Evolutionary conservation across 2,797 vertebrate species (phyloP).

Genomic region (Myiotriccus ornatus): DNA sequence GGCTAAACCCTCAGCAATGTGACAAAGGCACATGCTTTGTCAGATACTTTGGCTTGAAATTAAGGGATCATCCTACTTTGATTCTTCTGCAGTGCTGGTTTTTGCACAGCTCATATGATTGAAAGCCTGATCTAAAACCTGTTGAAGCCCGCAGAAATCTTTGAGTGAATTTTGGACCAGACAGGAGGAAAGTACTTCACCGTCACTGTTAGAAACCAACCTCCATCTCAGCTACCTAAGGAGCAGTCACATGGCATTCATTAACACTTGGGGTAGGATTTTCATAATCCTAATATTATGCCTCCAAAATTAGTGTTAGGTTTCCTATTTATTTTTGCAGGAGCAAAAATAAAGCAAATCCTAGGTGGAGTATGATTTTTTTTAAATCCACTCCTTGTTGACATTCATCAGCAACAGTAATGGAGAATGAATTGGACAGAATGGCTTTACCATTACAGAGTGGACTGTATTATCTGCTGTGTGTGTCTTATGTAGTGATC

Average conservation of each 20-base stretch:
- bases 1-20: neutral
- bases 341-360: neutral
- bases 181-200: neutral
- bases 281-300: neutral
- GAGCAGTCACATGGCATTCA: neutral
- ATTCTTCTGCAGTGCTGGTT: neutral
- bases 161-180: neutral
- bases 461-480: neutral
- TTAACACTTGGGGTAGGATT: neutral
- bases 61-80: neutral
- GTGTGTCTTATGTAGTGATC: neutral
- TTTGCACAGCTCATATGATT: neutral
- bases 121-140: neutral
- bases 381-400: neutral
- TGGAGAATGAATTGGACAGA: neutral
- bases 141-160: neutral
- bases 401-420: neutral
- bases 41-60: neutral
- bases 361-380: neutral
- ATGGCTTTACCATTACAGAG: neutral
- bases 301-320: neutral
- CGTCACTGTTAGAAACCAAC: neutral
- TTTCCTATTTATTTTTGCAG: neutral
- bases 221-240: neutral
- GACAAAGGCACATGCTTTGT: neutral